These are phyloP conservation scores for Hypomecis punctinalis DNA, from an alignment of 2,888 invertebrate species.

Conservation along the genomic window DNA sequence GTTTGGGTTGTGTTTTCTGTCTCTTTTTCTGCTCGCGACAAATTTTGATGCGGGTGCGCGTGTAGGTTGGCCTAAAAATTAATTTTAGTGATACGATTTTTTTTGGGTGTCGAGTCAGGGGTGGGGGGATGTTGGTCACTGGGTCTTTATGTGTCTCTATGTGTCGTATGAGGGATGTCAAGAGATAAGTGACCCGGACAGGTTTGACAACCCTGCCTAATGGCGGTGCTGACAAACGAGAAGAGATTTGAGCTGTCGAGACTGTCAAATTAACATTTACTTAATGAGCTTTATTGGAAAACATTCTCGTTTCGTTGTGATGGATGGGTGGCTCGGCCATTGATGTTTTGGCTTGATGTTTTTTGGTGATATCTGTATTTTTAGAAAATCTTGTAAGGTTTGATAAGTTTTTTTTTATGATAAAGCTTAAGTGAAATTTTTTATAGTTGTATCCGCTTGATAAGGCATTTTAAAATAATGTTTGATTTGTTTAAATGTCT, in stretches of 20 bases:
- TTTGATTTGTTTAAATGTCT: no score
- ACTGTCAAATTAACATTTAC: constrained; percentile 30
- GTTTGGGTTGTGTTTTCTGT: constrained; percentile 61
- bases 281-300: constrained; percentile 22
- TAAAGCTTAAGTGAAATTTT: no score
- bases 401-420: no score
- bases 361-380: no score
- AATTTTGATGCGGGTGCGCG: constrained; percentile 81
- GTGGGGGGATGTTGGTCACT: constrained; percentile 66
- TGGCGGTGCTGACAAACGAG: constrained; percentile 27
- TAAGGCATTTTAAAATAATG: no score
- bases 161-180: constrained; percentile 39
- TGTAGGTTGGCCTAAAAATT: constrained; percentile 82
- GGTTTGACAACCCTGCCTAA: constrained; percentile 36
- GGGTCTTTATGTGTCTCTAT: constrained; percentile 52
- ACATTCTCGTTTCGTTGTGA: constrained; percentile 2
- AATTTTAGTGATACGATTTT: constrained; percentile 79
- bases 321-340: background rate
- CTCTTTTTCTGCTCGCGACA: constrained; percentile 76
- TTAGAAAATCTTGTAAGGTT: no score
- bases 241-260: constrained; percentile 18
- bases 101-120: constrained; percentile 56
- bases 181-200: constrained; percentile 3
- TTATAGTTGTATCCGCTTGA: no score
- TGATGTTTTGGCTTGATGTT: background rate